These are phyloP conservation scores for Monoplex corrugatus DNA, from an alignment of 2,888 invertebrate genomes.

Conservation along the genomic window DNA sequence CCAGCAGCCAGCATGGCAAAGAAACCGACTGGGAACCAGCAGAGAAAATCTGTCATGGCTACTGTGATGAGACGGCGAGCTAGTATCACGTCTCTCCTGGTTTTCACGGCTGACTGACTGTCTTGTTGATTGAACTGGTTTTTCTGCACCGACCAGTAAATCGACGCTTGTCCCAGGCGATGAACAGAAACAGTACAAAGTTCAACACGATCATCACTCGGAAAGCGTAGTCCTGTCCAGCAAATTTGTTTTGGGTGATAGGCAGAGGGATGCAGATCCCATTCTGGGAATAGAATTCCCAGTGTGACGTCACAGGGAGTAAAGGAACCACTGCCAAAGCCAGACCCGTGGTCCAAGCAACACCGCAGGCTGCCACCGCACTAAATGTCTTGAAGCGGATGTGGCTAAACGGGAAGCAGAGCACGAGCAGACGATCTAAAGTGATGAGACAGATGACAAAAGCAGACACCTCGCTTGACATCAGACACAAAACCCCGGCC, in stretches of 20 bases:
- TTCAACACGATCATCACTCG: slow-evolving; percentile 78
- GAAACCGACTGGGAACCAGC: slow-evolving; percentile 54
- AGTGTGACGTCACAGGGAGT: slow-evolving; percentile 62
- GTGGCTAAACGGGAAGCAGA: slow-evolving; percentile 84
- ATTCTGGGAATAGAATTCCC: slow-evolving; percentile 74
- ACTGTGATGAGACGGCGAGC: slow-evolving; percentile 51
- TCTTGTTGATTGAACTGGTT: neutral
- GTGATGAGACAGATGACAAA: slow-evolving; percentile 85
- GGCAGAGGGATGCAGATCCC: slow-evolving; percentile 79
- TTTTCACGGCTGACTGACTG: neutral
- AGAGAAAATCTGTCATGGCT: slow-evolving; percentile 51
- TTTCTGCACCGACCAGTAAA: slow-evolving; percentile 73
- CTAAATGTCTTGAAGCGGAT: slow-evolving; percentile 62
- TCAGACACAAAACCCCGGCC: slow-evolving; percentile 63
- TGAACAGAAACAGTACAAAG: slow-evolving; percentile 73
- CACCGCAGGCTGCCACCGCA: slow-evolving; percentile 62
- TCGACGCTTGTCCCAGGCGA: slow-evolving; percentile 75
- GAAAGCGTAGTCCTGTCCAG: slow-evolving; percentile 79
- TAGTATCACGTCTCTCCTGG: slow-evolving; percentile 48
- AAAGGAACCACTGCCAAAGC: slow-evolving; percentile 75
- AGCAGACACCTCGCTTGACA: slow-evolving; percentile 86
- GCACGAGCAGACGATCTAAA: slow-evolving; percentile 85
- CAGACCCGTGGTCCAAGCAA: slow-evolving; percentile 70
- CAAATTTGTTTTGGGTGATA: slow-evolving; percentile 74
- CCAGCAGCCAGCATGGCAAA: slow-evolving; percentile 50